phyloP scores from a whole-genome alignment of 2,888 invertebrate species.

The Xestia c-nigrum region DNA sequence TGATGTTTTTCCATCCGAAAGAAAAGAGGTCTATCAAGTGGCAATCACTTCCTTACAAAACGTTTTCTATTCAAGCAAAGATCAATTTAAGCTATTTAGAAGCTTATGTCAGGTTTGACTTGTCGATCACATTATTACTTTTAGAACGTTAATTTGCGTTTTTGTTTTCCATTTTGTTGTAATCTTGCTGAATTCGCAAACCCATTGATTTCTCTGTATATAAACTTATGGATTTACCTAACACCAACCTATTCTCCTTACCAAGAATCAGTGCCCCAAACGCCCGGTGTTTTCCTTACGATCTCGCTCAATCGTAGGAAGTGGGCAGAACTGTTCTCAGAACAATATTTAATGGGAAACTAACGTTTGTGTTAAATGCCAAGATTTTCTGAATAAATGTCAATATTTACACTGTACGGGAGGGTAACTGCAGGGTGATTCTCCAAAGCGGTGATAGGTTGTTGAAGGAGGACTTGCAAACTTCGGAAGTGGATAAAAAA shows the following conservation, averaged over 20 bases:
- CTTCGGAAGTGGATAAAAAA: constrained; percentile 20
- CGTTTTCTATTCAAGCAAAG: not conserved
- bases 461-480: constrained; percentile 34
- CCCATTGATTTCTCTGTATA: not conserved
- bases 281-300: constrained; percentile 45
- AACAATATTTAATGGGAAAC: constrained; percentile 55
- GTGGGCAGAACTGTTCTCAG: constrained; percentile 33
- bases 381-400: constrained; percentile 49
- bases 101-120: not conserved
- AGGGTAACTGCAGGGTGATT: constrained; percentile 27
- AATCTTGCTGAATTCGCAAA: not conserved
- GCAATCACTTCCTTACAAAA: not conserved
- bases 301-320: constrained; percentile 48
- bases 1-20: too few relatives aligned
- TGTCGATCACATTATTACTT: not conserved
- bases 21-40: not conserved
- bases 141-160: too few relatives aligned
- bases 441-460: constrained; percentile 20
- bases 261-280: constrained; percentile 23
- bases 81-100: not conserved
- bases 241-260: constrained; percentile 24
- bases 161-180: too few relatives aligned
- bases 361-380: constrained; percentile 38
- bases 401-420: constrained; percentile 50
- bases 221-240: not conserved